phyloP scores from a whole-genome alignment of 2,113 vertebrate genomes.

The Saguinus midas region DNA sequence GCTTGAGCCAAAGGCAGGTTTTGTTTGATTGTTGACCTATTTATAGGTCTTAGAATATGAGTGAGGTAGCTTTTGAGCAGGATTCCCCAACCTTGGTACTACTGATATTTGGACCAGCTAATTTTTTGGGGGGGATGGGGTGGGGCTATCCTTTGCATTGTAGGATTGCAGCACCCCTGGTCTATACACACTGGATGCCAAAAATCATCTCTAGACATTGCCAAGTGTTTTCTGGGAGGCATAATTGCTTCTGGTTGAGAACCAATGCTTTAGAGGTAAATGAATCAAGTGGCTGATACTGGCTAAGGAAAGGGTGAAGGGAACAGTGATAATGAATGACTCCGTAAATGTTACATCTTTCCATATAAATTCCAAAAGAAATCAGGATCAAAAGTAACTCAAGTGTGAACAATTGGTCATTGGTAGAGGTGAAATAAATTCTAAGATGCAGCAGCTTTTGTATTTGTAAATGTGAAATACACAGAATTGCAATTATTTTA shows the following conservation, averaged over 20 bases:
- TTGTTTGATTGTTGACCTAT: neutral
- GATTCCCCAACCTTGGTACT: slow-evolving; percentile 11
- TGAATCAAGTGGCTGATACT: neutral
- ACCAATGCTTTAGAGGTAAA: neutral
- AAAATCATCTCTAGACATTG: neutral
- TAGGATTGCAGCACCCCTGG: neutral
- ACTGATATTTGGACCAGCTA: neutral
- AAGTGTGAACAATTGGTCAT: neutral
- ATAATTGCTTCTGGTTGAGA: neutral
- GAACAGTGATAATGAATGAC: neutral
- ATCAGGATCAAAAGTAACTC: slow-evolving; percentile 27
- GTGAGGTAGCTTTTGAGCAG: neutral
- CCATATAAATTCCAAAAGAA: slow-evolving; percentile 13
- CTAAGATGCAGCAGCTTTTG: neutral
- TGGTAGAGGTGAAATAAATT: slow-evolving; percentile 25
- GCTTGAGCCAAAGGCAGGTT: neutral
- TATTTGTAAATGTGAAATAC: neutral
- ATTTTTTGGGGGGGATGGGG: neutral
- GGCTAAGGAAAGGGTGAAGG: neutral
- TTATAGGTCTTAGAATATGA: neutral
- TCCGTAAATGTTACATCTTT: slow-evolving; percentile 21
- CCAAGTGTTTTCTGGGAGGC: neutral
- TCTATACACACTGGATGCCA: neutral
- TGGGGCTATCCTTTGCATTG: neutral
- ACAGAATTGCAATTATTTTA: slow-evolving; percentile 16